phyloP scores from a whole-genome alignment of 2,113 vertebrate genomes.

The Fregata magnificens region DNA sequence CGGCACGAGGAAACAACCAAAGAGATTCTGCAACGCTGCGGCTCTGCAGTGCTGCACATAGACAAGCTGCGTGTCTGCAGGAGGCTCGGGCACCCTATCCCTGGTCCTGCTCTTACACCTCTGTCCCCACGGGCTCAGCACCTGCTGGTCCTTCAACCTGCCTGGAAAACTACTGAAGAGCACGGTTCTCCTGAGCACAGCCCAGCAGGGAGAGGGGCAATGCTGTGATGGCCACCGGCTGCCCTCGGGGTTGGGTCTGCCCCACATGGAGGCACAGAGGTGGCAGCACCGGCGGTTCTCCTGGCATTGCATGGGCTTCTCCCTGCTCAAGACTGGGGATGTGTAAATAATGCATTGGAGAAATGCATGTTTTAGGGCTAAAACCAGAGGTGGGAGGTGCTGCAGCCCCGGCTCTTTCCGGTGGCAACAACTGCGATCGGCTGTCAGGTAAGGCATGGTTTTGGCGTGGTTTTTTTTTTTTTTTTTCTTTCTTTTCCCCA shows the following conservation, averaged over 20 bases:
- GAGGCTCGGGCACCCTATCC: background rate
- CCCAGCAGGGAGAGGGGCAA: fast-evolving
- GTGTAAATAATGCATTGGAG: background rate
- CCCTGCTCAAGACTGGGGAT: fast-evolving
- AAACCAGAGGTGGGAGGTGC: background rate
- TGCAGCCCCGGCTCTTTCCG: background rate
- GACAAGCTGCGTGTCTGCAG: background rate
- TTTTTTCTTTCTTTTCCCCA: background rate
- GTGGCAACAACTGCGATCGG: background rate
- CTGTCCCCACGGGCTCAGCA: background rate
- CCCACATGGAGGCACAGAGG: fast-evolving
- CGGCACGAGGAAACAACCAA: background rate
- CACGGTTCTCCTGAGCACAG: background rate
- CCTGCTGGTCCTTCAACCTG: background rate
- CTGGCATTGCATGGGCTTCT: background rate
- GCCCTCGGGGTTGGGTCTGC: background rate
- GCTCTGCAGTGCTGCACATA: background rate
- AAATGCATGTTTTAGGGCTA: background rate
- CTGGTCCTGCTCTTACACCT: background rate
- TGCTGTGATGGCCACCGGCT: background rate
- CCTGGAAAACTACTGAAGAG: background rate
- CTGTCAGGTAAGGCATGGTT: background rate
- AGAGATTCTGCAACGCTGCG: fast-evolving
- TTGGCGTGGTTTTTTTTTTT: background rate
- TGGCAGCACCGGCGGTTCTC: background rate